Evolutionary conservation across 2,113 vertebrate species (phyloP).

Genomic region (Myrmecobius fasciatus): DNA sequence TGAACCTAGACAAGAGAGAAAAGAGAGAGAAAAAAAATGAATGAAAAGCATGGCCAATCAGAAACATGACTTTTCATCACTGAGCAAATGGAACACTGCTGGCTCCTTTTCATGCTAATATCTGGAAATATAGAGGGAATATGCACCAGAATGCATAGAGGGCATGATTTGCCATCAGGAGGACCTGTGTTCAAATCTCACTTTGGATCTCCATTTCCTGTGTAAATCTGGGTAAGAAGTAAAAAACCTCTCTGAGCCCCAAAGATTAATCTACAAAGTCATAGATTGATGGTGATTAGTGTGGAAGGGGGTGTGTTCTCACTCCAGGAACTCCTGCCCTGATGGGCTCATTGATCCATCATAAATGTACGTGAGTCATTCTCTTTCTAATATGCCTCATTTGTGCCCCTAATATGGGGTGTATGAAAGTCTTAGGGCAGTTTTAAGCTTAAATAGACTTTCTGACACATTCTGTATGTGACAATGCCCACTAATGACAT

Average conservation of each 20-base stretch:
- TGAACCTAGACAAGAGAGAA: slow-evolving; percentile 88
- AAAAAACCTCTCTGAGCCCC: not conserved
- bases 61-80: not conserved
- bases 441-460: not conserved
- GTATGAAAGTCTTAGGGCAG: not conserved
- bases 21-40: not conserved
- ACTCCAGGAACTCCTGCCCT: not conserved
- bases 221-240: not conserved
- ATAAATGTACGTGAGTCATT: not conserved
- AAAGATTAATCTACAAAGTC: not conserved
- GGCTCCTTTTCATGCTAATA: not conserved
- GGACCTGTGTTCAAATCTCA: not conserved
- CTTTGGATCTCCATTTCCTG: not conserved
- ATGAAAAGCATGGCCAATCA: not conserved
- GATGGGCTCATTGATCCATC: not conserved
- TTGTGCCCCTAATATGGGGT: not conserved
- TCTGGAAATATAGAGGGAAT: not conserved
- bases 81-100: not conserved
- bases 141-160: not conserved
- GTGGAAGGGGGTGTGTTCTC: not conserved
- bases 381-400: not conserved
- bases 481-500: not conserved
- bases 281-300: not conserved
- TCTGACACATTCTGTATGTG: not conserved
- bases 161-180: not conserved